These are phyloP conservation scores for Channa striata DNA, from an alignment of 2,797 vertebrate species.

Conservation along the genomic window DNA sequence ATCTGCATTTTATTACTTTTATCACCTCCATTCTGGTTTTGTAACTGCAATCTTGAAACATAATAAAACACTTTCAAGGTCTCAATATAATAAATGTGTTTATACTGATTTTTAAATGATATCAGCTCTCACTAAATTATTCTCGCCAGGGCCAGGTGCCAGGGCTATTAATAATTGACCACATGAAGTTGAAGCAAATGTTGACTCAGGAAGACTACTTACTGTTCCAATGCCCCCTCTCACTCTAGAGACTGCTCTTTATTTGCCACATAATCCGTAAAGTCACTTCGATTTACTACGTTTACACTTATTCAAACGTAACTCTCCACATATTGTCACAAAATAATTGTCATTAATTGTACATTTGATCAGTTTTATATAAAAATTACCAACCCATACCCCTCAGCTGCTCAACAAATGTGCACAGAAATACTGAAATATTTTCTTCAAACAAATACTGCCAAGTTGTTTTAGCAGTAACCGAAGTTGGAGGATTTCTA, in stretches of 20 bases:
- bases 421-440: neutral
- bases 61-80: constrained; percentile 33
- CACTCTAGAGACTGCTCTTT: neutral
- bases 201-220: neutral
- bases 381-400: neutral
- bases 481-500: neutral
- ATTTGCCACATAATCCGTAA: neutral
- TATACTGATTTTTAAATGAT: constrained; percentile 20
- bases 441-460: neutral
- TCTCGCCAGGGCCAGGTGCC: constrained; percentile 22
- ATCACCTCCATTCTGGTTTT: neutral
- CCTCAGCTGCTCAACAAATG: neutral
- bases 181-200: constrained; percentile 8
- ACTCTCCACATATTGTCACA: constrained; percentile 12
- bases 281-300: neutral
- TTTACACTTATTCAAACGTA: constrained; percentile 1
- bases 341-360: constrained; percentile 1
- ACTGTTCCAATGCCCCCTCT: neutral
- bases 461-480: neutral
- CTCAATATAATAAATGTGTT: constrained; percentile 25
- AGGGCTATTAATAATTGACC: constrained; percentile 33
- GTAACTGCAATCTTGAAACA: neutral
- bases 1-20: constrained; percentile 7
- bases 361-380: neutral
- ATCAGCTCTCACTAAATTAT: constrained; percentile 2